Conservation (phyloP, 1,140 invertebrate species). For the Chlorops oryzae region DNA sequence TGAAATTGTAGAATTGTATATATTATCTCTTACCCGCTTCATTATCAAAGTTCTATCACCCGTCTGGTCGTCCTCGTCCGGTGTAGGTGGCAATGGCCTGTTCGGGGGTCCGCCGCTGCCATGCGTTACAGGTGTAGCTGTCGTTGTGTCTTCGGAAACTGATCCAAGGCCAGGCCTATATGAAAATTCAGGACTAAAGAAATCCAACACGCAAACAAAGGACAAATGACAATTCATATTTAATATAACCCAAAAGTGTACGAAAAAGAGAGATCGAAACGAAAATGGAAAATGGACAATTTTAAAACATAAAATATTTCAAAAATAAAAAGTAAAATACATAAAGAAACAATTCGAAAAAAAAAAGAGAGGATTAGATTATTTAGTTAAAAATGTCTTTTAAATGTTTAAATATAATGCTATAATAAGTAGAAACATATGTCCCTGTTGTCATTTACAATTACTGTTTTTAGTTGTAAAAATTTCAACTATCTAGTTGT, state of each 20-base stretch:
- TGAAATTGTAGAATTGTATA: background rate
- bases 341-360: slow-evolving; percentile 17
- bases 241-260: too few relatives aligned
- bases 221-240: too few relatives aligned
- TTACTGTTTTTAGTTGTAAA: too few relatives aligned
- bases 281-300: slow-evolving; percentile 25
- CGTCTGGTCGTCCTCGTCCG: slow-evolving; percentile 70
- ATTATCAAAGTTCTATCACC: slow-evolving; percentile 85
- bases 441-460: too few relatives aligned
- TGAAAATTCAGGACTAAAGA: slow-evolving; percentile 76
- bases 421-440: too few relatives aligned
- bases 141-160: slow-evolving; percentile 50
- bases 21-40: slow-evolving; percentile 65
- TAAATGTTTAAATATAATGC: too few relatives aligned
- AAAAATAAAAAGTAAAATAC: too few relatives aligned
- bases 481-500: too few relatives aligned
- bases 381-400: too few relatives aligned
- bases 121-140: slow-evolving; percentile 47
- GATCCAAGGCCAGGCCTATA: slow-evolving; percentile 68
- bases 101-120: slow-evolving; percentile 72
- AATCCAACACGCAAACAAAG: too few relatives aligned
- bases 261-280: too few relatives aligned
- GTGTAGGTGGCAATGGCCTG: slow-evolving; percentile 87
- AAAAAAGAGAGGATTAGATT: slow-evolving; percentile 17
- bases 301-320: slow-evolving; percentile 31